Conservation (phyloP, 2,888 invertebrate species). For the Sinelater perroti region DNA sequence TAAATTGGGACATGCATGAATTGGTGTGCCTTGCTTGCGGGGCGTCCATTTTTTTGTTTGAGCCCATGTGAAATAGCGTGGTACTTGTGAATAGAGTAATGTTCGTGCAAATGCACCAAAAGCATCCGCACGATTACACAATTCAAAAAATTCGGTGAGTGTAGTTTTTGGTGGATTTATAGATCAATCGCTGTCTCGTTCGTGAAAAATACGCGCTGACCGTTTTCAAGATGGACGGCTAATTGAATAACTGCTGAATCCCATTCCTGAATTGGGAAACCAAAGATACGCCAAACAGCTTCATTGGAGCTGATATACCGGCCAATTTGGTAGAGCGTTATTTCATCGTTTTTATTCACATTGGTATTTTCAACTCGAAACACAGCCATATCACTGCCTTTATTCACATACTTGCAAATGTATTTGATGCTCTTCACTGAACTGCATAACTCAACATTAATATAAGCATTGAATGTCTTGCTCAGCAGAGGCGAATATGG, state of each 20-base stretch:
- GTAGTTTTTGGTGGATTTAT: conserved; percentile 45
- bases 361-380: no score
- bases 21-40: conserved; percentile 9
- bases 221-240: conserved; percentile 41
- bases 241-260: conserved; percentile 47
- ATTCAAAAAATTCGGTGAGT: conserved; percentile 43
- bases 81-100: conserved; percentile 39
- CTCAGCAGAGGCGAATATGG: no score
- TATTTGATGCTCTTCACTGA: no score
- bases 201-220: conserved; percentile 39
- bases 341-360: conserved; percentile 45
- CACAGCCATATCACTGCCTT: no score
- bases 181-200: conserved; percentile 3
- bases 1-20: conserved; percentile 37
- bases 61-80: conserved; percentile 41
- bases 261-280: conserved; percentile 46
- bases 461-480: no score
- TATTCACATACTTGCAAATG: no score
- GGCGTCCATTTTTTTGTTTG: conserved; percentile 22
- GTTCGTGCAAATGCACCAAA: conserved; percentile 38
- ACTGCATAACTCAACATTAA: conserved; percentile 15
- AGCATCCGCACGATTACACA: conserved; percentile 1
- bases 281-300: conserved; percentile 46
- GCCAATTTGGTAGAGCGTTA: conserved; percentile 43
- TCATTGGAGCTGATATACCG: conserved; percentile 49